Evolutionary conservation across 2,797 vertebrate genomes (phyloP).

Genomic region (Aulostomus chinensis): DNA sequence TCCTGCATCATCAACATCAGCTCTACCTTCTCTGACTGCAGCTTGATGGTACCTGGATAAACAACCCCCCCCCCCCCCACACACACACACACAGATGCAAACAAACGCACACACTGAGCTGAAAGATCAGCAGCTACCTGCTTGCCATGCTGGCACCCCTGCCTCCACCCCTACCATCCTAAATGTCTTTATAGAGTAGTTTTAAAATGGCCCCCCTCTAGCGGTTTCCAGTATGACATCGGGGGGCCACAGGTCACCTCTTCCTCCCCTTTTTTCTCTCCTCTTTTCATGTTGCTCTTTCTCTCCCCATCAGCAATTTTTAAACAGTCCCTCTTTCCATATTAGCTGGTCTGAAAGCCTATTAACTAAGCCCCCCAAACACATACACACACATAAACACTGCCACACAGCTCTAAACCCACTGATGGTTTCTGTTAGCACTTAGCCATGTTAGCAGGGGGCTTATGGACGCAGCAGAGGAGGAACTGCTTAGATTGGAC

Average conservation of each 20-base stretch:
- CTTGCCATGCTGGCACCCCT: constrained; percentile 58
- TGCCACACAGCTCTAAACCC: constrained; percentile 42
- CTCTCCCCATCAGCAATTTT: constrained; percentile 68
- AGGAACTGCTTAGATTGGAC: constrained; percentile 36
- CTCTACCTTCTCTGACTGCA: no score
- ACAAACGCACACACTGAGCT: constrained; percentile 5
- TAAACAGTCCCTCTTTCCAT: constrained; percentile 65
- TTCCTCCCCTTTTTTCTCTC: constrained; percentile 69
- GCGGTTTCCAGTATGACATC: constrained; percentile 64
- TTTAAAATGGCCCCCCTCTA: constrained; percentile 61
- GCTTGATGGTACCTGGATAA: no score
- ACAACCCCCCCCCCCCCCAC: no score
- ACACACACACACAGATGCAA: neutral
- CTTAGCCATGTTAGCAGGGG: constrained; percentile 64
- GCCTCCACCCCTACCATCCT: constrained; percentile 50
- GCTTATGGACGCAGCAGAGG: constrained; percentile 20
- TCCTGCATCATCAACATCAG: no score
- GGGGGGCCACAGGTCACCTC: constrained; percentile 65
- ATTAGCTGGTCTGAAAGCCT: constrained; percentile 54
- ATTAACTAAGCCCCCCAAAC: constrained; percentile 47
- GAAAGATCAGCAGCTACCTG: constrained; percentile 48
- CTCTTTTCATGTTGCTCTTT: constrained; percentile 61
- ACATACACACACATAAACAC: neutral
- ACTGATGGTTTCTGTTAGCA: constrained; percentile 71
- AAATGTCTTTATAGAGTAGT: constrained; percentile 57